Evolutionary conservation across 2,113 vertebrate species (phyloP), one percentile per base, ranked within the genome.

Genomic region (Phodopus roborovskii): DNA sequence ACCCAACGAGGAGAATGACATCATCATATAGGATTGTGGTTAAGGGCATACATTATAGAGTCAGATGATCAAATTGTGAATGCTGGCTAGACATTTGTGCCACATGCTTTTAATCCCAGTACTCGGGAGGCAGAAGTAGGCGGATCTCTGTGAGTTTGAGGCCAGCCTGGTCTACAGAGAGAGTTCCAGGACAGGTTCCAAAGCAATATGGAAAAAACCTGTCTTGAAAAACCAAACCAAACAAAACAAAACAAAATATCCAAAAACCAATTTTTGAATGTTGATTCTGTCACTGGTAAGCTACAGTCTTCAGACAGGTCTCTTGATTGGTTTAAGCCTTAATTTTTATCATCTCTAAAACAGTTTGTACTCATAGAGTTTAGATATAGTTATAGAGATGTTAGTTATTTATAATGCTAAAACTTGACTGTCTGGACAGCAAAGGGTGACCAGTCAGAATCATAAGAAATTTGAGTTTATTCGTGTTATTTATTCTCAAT

Each of bases 311-410:
- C 79, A 66, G 30, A 48, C 16, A 83, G 30, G 70, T 90, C 64
- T 71, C 13, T 74, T 92, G 85, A 79, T 81, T 68, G 93, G 1
- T 83, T 94, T 75, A 91, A 94, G 33, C 62, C 42, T 88, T 64
- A 85, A 66, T 88, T 95, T 95, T 96, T 96, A 85, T 94, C 24
- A 70, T 85, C n/a, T 91, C 22, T 90, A 90, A 88, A 88, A 60
- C 82, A 50, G 2, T 91, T 93, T 94, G 39, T 75, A 88, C 87
- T 78, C 20, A 83, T 48, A 73, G 56, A 85, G 3, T 85, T 53
- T 88, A 48, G 86, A 92, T 70, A 20, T 82, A 50, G 20, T 26
- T 75, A 64, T 62, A 28, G 64, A 28, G 64, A 6, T 56, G 28
- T 45, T 92, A 93, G 8, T 85, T 94, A 24, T 92, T 91, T 82